Conservation (phyloP, 1,140 invertebrate genomes). For the Drosophila watanabei region DNA sequence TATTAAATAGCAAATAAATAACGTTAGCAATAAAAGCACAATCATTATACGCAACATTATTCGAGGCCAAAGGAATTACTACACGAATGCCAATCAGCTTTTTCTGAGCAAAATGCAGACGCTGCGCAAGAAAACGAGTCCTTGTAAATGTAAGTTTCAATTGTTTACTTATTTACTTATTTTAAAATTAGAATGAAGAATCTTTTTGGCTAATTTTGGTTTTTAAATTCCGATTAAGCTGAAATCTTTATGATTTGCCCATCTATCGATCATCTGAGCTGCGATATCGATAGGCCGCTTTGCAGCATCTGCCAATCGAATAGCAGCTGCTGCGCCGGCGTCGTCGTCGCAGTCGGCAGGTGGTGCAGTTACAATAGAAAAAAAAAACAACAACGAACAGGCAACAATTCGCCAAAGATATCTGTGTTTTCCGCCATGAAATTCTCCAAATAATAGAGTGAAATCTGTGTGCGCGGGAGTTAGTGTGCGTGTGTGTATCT, state of each 20-base stretch:
- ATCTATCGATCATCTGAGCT: background rate
- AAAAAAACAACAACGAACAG: slow-evolving; percentile 23
- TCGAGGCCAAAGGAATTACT: slow-evolving; percentile 52
- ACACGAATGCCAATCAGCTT: slow-evolving; percentile 77
- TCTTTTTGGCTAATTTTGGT: background rate
- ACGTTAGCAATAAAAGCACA: slow-evolving; percentile 22
- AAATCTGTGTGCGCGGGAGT: slow-evolving; percentile 60
- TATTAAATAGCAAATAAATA: slow-evolving; percentile 5
- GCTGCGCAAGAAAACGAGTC: slow-evolving; percentile 94
- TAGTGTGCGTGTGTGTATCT: slow-evolving; percentile 11
- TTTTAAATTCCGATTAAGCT: slow-evolving; percentile 7
- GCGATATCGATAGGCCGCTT: slow-evolving; percentile 27
- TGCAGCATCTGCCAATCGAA: slow-evolving; percentile 22
- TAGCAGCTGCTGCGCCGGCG: slow-evolving; percentile 75
- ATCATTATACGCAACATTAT: slow-evolving; percentile 68
- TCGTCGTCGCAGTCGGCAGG: slow-evolving; percentile 68
- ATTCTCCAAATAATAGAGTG: slow-evolving; percentile 66
- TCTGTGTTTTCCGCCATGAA: slow-evolving; percentile 36
- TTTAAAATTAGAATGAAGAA: background rate
- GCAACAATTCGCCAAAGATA: slow-evolving; percentile 14
- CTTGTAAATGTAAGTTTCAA: slow-evolving; percentile 92
- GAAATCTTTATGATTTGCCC: background rate
- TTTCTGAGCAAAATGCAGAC: slow-evolving; percentile 90
- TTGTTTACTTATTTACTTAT: background rate
- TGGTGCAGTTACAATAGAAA: slow-evolving; percentile 61